phyloP scores from a whole-genome alignment of 37 sponge, comb jelly and placozoan genomes.

The Diacarnus erythraeanus region DNA sequence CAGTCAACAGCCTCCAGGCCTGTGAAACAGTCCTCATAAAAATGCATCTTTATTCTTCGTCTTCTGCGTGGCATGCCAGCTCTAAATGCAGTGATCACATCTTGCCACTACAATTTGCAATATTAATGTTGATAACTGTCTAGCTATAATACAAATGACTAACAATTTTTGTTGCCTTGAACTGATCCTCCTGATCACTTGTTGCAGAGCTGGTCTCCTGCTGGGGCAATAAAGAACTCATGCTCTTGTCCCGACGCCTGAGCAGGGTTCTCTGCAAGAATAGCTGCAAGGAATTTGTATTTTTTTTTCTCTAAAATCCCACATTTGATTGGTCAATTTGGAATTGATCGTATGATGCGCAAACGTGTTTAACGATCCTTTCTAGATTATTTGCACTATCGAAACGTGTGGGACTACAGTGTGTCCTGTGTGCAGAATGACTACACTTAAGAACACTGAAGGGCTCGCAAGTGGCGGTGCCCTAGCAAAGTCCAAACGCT shows the following conservation, averaged over 20 bases:
- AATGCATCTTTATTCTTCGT: slow-evolving; percentile 40
- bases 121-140: too few species aligned
- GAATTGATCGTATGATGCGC: neutral
- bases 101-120: slow-evolving; percentile 76
- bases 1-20: slow-evolving; percentile 68
- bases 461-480: too few species aligned
- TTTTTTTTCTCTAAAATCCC: neutral
- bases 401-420: too few species aligned
- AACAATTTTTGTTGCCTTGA: slow-evolving; percentile 45
- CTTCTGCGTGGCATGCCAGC: slow-evolving; percentile 48
- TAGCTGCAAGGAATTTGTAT: neutral
- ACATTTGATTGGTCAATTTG: neutral
- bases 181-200: neutral
- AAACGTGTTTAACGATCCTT: neutral
- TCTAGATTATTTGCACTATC: neutral
- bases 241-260: too few species aligned
- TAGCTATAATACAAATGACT: too few species aligned
- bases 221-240: too few species aligned
- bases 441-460: too few species aligned
- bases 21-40: slow-evolving; percentile 57
- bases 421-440: too few species aligned
- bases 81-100: slow-evolving; percentile 47
- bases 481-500: slow-evolving; percentile 17
- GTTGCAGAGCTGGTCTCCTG: neutral
- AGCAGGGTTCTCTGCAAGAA: neutral